A percentile compares a stretch with the other conserved stretches of the same genome.
These are phyloP conservation scores for Takifugu ocellatus DNA, from an alignment of 2,797 vertebrate genomes.

Conservation along the genomic window DNA sequence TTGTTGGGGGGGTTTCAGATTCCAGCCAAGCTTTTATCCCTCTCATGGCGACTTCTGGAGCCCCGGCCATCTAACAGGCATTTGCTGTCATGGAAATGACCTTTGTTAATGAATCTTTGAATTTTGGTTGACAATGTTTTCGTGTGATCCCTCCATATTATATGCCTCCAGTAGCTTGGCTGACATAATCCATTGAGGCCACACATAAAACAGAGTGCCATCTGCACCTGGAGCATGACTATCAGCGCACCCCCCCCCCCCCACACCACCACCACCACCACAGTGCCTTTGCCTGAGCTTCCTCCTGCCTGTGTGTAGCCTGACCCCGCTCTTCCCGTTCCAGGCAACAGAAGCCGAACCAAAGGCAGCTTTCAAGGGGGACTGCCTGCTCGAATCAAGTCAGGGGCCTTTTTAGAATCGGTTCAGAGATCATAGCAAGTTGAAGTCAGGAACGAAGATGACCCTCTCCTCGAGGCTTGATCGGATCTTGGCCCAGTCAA, in stretches of 20 bases:
- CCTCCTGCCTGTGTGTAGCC: slow-evolving; percentile 70
- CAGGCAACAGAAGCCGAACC: slow-evolving; percentile 78
- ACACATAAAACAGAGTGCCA: slow-evolving; percentile 79
- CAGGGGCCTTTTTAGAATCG: slow-evolving; percentile 76
- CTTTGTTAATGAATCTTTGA: slow-evolving; percentile 77
- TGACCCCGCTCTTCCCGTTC: slow-evolving; percentile 77
- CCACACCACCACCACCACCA: slow-evolving; percentile 12
- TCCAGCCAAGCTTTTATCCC: slow-evolving; percentile 41
- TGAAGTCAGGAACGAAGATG: slow-evolving; percentile 77
- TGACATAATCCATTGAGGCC: slow-evolving; percentile 79
- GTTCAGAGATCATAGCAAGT: slow-evolving; percentile 81
- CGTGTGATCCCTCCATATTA: slow-evolving; percentile 67
- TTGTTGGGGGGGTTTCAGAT: slow-evolving; percentile 25
- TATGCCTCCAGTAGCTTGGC: slow-evolving; percentile 73
- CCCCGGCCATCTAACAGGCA: slow-evolving; percentile 56
- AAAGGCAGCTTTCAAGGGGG: slow-evolving; percentile 79
- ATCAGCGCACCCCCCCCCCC: slow-evolving; percentile 56
- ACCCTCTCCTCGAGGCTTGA: slow-evolving; percentile 80
- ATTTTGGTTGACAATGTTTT: slow-evolving; percentile 74
- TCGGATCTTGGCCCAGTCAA: slow-evolving; percentile 81
- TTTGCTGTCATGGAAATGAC: slow-evolving; percentile 72
- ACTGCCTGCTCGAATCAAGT: slow-evolving; percentile 81
- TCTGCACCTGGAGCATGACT: slow-evolving; percentile 79
- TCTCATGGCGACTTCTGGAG: slow-evolving; percentile 42
- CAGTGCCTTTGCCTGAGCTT: slow-evolving; percentile 61